Evolutionary conservation across 2,113 vertebrate species (phyloP).

Genomic region (Dasyurus viverrinus): DNA sequence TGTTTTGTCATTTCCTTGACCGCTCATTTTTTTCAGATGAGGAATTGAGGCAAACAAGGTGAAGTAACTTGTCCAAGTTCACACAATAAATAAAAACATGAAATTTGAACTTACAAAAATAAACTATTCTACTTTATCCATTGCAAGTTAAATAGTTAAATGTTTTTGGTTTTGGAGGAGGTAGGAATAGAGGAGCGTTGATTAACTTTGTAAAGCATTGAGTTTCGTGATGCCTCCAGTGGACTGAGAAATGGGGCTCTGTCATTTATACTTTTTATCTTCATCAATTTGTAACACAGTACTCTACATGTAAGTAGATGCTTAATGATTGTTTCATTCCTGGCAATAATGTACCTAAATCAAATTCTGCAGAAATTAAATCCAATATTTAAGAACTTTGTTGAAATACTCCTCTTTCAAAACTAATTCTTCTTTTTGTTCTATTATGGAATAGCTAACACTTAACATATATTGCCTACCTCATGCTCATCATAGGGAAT

Average conservation of each 20-base stretch:
- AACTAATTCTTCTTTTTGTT: neutral
- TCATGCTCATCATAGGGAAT: neutral
- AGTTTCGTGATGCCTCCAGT: neutral
- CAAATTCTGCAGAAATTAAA: neutral
- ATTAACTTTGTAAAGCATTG: slow-evolving; percentile 54
- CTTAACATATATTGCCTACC: neutral
- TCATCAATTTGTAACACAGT: neutral
- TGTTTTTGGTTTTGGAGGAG: slow-evolving; percentile 24
- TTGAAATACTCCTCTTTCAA: neutral
- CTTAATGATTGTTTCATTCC: neutral
- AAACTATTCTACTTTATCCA: neutral
- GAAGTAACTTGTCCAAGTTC: neutral
- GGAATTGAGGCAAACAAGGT: neutral
- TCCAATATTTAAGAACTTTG: neutral
- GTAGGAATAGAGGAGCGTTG: neutral
- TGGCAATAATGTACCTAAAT: neutral
- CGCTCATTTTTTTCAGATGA: neutral
- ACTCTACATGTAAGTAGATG: neutral
- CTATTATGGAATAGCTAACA: neutral
- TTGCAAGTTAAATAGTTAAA: slow-evolving; percentile 55
- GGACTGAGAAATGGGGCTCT: neutral
- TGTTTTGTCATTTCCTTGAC: neutral
- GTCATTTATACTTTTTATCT: neutral
- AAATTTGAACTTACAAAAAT: neutral
- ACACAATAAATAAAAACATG: neutral